Conservation (phyloP, 2,113 vertebrate genomes). For the Trichechus manatus region DNA sequence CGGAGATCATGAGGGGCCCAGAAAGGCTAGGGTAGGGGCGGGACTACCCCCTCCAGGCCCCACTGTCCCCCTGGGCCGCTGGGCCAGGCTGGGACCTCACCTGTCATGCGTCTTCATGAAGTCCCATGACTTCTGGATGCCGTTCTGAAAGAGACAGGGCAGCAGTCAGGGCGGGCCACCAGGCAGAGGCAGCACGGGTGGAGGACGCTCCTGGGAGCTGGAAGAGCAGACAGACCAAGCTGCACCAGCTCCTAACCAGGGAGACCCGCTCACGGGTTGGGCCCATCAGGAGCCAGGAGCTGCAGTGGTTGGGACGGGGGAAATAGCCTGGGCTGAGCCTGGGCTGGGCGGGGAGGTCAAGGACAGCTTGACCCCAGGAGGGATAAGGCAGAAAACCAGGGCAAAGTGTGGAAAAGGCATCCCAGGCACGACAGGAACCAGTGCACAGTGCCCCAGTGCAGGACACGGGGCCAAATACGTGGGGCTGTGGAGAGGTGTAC, state of each 20-base stretch:
- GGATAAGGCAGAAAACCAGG: neutral
- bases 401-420: neutral
- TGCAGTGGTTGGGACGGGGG: fast-evolving
- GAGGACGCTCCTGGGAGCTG: fast-evolving
- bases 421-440: neutral
- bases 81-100: conserved; percentile 31
- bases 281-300: fast-evolving
- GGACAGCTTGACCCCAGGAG: neutral
- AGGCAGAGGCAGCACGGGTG: fast-evolving
- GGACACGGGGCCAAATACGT: neutral
- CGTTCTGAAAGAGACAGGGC: conserved; percentile 69
- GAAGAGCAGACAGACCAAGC: neutral
- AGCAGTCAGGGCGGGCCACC: neutral
- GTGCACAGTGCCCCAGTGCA: neutral
- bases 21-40: fast-evolving
- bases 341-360: neutral
- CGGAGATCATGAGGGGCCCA: neutral
- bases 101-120: conserved; percentile 80
- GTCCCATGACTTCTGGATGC: conserved; percentile 77
- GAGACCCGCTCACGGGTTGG: neutral
- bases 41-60: too few relatives aligned
- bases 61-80: neutral
- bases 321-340: neutral
- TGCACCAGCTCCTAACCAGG: fast-evolving
- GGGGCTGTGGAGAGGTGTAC: neutral